Percentiles rank a stretch among this genome's conserved stretches.
phyloP scores from a whole-genome alignment of 2,888 invertebrate genomes.

The Euplexia lucipara region DNA sequence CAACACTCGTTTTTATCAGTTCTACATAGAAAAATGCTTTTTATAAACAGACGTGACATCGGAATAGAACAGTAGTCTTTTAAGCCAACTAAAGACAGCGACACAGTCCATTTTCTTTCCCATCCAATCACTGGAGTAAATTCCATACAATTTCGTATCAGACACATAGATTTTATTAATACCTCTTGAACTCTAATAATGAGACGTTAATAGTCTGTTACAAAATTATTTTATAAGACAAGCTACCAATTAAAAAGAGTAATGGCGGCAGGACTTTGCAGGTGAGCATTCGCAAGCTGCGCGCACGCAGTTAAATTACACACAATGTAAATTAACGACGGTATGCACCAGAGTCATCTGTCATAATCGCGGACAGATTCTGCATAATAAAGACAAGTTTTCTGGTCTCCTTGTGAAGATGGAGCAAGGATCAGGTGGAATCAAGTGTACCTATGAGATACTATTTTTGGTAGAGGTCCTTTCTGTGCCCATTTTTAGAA shows the following conservation, averaged over 20 bases:
- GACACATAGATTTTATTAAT: conserved; percentile 47
- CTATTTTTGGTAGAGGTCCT: too few species aligned
- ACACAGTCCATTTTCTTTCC: conserved; percentile 4
- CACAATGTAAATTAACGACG: conserved; percentile 66
- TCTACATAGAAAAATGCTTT: background rate
- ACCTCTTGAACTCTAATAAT: conserved; percentile 53
- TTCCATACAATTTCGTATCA: conserved; percentile 39
- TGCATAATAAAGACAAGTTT: conserved; percentile 19
- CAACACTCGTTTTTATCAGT: too few species aligned
- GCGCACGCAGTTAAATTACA: conserved; percentile 63
- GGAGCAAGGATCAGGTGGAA: background rate
- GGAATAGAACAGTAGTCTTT: background rate
- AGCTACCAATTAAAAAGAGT: conserved; percentile 74
- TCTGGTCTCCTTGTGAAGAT: conserved; percentile 15
- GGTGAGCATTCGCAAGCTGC: conserved; percentile 77
- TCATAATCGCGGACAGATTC: conserved; percentile 57
- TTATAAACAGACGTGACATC: background rate
- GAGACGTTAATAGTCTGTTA: conserved; percentile 61
- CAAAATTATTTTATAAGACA: conserved; percentile 64
- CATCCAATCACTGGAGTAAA: conserved; percentile 26
- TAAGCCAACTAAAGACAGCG: background rate
- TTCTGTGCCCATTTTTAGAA: too few species aligned
- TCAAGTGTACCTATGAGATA: background rate
- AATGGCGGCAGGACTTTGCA: conserved; percentile 71
- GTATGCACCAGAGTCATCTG: conserved; percentile 57